Evolutionary conservation across 2,113 vertebrate species (phyloP).

Genomic region (Cottus gobio): DNA sequence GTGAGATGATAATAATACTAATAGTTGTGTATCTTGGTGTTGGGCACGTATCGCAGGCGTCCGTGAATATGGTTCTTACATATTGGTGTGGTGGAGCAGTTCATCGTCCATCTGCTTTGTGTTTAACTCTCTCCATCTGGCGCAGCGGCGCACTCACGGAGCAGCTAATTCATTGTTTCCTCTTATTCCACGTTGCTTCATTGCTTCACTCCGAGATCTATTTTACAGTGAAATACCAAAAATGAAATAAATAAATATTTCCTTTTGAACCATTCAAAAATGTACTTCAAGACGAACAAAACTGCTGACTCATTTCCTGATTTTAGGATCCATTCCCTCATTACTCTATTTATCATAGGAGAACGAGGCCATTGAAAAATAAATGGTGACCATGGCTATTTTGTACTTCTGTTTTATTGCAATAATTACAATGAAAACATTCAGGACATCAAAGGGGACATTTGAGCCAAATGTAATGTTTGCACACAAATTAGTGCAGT

Average conservation of each 20-base stretch:
- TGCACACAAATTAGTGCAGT: background rate
- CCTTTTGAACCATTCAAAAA: too few species aligned
- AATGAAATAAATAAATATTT: too few species aligned
- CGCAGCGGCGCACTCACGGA: constrained; percentile 44
- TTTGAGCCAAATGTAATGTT: background rate
- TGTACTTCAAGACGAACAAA: too few species aligned
- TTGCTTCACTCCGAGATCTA: background rate
- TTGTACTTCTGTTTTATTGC: background rate
- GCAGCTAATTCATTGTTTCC: constrained; percentile 32
- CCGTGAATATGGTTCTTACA: constrained; percentile 60
- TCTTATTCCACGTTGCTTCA: constrained; percentile 17
- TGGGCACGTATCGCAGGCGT: constrained; percentile 36
- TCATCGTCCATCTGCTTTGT: constrained; percentile 70
- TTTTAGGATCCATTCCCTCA: too few species aligned
- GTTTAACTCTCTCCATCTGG: constrained; percentile 72
- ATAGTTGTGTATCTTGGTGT: constrained; percentile 16
- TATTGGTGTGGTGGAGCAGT: constrained; percentile 63
- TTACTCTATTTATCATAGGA: background rate
- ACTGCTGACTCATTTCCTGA: background rate
- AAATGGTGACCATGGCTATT: background rate
- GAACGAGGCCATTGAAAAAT: background rate
- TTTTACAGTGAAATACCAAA: background rate
- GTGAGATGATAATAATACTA: background rate
- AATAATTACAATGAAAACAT: background rate
- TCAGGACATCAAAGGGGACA: background rate